A percentile compares a stretch with the other conserved stretches of the same genome.
Conservation (phyloP, 2,888 invertebrate species). For the Archips xylosteana region DNA sequence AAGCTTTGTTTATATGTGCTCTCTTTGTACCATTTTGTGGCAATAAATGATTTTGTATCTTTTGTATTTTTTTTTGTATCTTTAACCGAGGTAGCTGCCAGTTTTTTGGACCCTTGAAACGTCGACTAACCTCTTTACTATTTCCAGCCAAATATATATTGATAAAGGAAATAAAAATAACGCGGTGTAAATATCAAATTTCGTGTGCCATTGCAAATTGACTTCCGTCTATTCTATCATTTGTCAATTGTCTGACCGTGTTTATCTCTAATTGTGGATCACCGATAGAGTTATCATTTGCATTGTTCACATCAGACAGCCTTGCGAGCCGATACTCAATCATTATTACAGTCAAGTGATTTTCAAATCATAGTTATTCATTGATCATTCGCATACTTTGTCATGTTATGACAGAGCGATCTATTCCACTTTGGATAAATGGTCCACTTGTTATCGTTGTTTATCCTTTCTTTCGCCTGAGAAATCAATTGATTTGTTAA, state of each 20-base stretch:
- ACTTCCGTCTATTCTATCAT: slow-evolving; percentile 12
- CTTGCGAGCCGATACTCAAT: slow-evolving; percentile 5
- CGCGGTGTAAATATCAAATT: too few relatives aligned
- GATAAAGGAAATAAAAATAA: too few relatives aligned
- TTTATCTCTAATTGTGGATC: slow-evolving; percentile 13
- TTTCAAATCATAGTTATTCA: not conserved
- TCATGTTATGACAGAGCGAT: not conserved
- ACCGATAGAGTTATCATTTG: slow-evolving; percentile 3
- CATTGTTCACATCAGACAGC: slow-evolving; percentile 8
- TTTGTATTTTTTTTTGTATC: too few relatives aligned
- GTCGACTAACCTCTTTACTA: too few relatives aligned
- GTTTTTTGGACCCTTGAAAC: too few relatives aligned
- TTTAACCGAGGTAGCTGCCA: too few relatives aligned
- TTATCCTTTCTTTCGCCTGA: too few relatives aligned
- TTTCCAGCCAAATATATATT: too few relatives aligned
- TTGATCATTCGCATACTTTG: not conserved
- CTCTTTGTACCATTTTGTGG: too few relatives aligned
- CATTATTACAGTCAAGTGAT: slow-evolving; percentile 12
- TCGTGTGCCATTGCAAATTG: not conserved
- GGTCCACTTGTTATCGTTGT: not conserved
- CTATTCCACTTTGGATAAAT: not conserved
- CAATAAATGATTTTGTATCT: too few relatives aligned
- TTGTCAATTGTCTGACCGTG: slow-evolving; percentile 1
- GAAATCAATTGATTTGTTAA: too few relatives aligned
- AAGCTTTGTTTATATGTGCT: too few relatives aligned